Conservation (phyloP, 2,888 invertebrate species). For the Sclerodermus sp. region DNA sequence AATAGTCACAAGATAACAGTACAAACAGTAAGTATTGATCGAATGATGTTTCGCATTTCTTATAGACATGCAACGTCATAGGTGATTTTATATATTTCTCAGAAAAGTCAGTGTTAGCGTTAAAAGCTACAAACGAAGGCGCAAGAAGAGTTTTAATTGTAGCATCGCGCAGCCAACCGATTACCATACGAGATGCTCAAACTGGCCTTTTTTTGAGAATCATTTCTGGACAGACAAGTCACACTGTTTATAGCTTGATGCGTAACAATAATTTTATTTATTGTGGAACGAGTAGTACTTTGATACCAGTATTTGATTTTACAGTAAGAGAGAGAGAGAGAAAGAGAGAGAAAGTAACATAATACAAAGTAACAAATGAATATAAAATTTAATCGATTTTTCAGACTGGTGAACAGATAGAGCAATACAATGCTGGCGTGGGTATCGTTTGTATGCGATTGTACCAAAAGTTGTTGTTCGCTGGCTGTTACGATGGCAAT, state of each 20-base stretch:
- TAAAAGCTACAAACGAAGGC: constrained; percentile 75
- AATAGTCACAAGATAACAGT: neutral
- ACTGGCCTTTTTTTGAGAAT: constrained; percentile 70
- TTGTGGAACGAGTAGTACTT: constrained; percentile 74
- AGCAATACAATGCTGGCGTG: constrained; percentile 67
- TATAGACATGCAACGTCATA: constrained; percentile 41
- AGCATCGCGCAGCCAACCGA: constrained; percentile 70
- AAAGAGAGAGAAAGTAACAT: neutral
- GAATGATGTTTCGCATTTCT: constrained; percentile 3
- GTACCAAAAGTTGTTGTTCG: constrained; percentile 66
- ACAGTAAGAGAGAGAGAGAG: constrained; percentile 65
- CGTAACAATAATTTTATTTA: constrained; percentile 71
- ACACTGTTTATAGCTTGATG: constrained; percentile 73
- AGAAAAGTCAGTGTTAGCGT: constrained; percentile 68
- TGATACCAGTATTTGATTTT: constrained; percentile 76
- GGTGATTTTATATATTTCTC: constrained; percentile 61
- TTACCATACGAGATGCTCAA: constrained; percentile 73
- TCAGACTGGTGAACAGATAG: constrained; percentile 68
- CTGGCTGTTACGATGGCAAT: constrained; percentile 79
- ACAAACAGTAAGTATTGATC: neutral
- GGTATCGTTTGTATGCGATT: constrained; percentile 74
- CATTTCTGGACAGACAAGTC: constrained; percentile 62
- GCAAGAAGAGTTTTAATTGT: constrained; percentile 70
- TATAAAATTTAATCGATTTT: constrained; percentile 22
- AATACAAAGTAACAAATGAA: neutral